A percentile compares a stretch with the other conserved stretches of the same genome.
phyloP scores from a whole-genome alignment of 2,888 invertebrate species.

The Carterocephalus palaemon region DNA sequence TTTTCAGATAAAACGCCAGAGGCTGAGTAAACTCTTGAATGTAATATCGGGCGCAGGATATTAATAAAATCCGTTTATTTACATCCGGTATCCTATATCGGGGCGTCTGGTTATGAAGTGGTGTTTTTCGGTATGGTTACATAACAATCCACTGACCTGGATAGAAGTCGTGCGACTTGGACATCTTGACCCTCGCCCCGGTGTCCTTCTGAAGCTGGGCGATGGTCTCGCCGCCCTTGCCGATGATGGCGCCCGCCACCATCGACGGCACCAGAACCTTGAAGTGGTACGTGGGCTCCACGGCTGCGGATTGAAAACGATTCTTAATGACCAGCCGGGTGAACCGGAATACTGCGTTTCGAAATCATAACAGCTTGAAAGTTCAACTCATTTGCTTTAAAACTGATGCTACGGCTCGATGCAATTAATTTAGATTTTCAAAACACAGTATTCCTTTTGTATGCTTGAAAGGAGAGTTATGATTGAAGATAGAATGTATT shows the following conservation, averaged over 20 bases:
- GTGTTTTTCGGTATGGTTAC: not conserved
- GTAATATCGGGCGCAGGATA: conserved; percentile 6
- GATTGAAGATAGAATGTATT: conserved; percentile 20
- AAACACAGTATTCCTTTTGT: conserved; percentile 41
- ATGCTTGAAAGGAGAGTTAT: conserved; percentile 15
- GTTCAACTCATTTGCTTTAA: no score
- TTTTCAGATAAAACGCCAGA: conserved; percentile 1
- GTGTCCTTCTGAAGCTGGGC: conserved; percentile 98
- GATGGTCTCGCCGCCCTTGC: conserved; percentile 99
- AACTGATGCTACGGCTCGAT: no score
- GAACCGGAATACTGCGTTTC: conserved; percentile 39
- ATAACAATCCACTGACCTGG: conserved; percentile 86
- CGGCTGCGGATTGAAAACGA: conserved; percentile 75
- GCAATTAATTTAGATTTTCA: no score
- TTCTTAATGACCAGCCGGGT: conserved; percentile 31
- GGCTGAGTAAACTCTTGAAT: not conserved
- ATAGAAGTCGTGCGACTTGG: conserved; percentile 98
- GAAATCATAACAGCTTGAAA: conserved; percentile 16
- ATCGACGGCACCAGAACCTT: conserved; percentile 97
- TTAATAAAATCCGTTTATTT: conserved; percentile 1
- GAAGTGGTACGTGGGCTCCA: conserved; percentile 95
- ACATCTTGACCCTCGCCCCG: conserved; percentile 99
- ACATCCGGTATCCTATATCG: not conserved
- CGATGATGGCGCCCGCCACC: conserved; percentile 99
- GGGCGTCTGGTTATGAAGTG: no score